Conservation (phyloP, 2,888 invertebrate genomes). For the Plebejus argus region DNA sequence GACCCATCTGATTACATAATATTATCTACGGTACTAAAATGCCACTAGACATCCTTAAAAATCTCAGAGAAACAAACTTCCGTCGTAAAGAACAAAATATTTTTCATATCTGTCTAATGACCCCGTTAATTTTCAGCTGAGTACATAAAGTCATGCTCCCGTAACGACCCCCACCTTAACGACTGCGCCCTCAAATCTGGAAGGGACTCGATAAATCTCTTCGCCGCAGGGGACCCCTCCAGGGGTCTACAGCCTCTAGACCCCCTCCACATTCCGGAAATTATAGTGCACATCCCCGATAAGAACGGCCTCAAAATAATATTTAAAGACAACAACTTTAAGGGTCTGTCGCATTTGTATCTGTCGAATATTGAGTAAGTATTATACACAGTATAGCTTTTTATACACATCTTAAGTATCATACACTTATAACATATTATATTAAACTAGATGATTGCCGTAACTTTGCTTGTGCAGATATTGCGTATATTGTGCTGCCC, state of each 20-base stretch:
- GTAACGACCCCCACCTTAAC: slow-evolving; percentile 62
- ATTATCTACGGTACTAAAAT: not conserved
- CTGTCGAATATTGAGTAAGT: slow-evolving; percentile 57
- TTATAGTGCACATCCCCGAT: slow-evolving; percentile 60
- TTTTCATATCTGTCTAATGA: slow-evolving; percentile 17
- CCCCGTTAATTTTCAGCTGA: slow-evolving; percentile 48
- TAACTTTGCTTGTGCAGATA: no score
- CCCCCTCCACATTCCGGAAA: slow-evolving; percentile 58
- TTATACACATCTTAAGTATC: no score
- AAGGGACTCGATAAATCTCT: slow-evolving; percentile 54
- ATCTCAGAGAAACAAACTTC: not conserved
- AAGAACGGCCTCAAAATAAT: slow-evolving; percentile 59
- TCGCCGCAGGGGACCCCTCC: slow-evolving; percentile 55
- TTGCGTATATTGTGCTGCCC: no score
- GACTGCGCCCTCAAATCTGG: slow-evolving; percentile 61
- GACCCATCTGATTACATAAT: not conserved
- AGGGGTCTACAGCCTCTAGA: slow-evolving; percentile 56
- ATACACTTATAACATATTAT: no score
- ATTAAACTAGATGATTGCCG: no score
- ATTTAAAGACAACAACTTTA: slow-evolving; percentile 61
- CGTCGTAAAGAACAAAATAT: not conserved
- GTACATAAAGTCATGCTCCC: slow-evolving; percentile 58
- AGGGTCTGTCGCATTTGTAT: slow-evolving; percentile 56
- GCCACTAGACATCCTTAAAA: not conserved
- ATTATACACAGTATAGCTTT: slow-evolving; percentile 27